phyloP scores from a whole-genome alignment of 2,113 vertebrate genomes.

The Chaetorhynchus papuensis region DNA sequence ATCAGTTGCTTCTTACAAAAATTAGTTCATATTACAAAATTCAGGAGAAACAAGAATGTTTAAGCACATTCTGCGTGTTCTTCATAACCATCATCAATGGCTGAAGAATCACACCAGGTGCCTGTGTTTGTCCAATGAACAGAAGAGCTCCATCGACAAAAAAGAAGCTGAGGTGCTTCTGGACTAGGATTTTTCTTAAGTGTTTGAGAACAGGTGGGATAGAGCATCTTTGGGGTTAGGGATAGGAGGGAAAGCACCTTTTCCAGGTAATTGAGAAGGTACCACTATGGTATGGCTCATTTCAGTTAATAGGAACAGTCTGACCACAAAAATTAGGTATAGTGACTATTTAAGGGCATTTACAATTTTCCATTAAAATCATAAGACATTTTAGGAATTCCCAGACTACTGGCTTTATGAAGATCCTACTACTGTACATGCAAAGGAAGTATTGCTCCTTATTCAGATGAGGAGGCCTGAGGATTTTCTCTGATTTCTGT shows the following conservation, averaged over 20 bases:
- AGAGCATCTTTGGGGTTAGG: background rate
- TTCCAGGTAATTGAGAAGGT: background rate
- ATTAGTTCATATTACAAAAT: background rate
- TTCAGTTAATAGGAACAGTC: background rate
- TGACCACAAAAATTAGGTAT: too few species aligned
- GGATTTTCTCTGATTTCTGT: background rate
- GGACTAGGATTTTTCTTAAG: background rate
- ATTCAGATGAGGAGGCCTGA: too few species aligned
- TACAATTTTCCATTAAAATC: background rate
- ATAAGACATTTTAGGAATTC: background rate
- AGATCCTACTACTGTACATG: background rate
- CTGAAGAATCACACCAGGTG: background rate
- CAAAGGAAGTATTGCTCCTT: background rate
- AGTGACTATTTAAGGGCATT: background rate
- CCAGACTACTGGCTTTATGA: background rate
- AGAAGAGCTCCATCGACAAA: background rate
- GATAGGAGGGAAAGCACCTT: background rate
- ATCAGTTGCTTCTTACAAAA: background rate
- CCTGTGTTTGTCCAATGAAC: accelerated
- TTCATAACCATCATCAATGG: accelerated
- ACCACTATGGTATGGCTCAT: background rate
- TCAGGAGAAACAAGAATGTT: background rate
- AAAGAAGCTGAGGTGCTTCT: background rate
- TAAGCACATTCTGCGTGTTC: background rate
- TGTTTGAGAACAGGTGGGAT: background rate